A percentile compares a stretch with the other conserved stretches of the same genome.
phyloP scores from a whole-genome alignment of 2,888 invertebrate species.

The Ormyrus rosae region DNA sequence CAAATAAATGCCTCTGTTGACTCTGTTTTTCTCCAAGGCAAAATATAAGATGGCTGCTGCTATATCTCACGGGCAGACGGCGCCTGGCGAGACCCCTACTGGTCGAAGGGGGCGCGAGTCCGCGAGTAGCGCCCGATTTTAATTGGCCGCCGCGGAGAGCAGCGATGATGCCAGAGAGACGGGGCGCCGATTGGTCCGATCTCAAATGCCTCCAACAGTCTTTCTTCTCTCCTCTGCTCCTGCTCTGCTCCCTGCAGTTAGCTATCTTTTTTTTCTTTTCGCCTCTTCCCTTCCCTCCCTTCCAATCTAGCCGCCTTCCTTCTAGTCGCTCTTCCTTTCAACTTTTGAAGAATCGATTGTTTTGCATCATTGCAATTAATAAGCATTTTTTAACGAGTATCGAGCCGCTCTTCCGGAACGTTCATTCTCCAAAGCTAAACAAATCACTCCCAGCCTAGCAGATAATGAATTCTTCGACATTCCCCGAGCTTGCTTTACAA shows the following conservation, averaged over 20 bases:
- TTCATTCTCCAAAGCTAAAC: neutral
- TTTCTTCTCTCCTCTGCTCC: constrained; percentile 11
- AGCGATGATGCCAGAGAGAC: constrained; percentile 44
- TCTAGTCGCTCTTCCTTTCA: constrained; percentile 1
- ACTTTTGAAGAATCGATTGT: constrained; percentile 42
- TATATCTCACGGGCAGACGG: constrained; percentile 52
- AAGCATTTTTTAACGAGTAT: constrained; percentile 16
- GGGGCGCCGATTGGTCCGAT: constrained; percentile 49
- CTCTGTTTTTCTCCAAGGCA: constrained; percentile 74
- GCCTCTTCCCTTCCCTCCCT: constrained; percentile 9
- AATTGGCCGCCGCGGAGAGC: constrained; percentile 47
- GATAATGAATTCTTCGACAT: too few relatives aligned
- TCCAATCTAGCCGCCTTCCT: neutral
- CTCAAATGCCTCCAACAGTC: constrained; percentile 31
- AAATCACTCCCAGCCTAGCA: too few relatives aligned
- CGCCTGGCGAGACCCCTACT: constrained; percentile 51
- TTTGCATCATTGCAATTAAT: constrained; percentile 39
- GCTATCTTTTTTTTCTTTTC: constrained; percentile 25
- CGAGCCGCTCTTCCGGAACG: constrained; percentile 6
- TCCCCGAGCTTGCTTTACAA: too few relatives aligned
- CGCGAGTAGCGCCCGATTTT: constrained; percentile 26
- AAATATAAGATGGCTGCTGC: constrained; percentile 76
- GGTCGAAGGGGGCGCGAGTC: neutral
- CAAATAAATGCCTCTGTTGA: constrained; percentile 42
- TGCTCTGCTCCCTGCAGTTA: constrained; percentile 18